Evolutionary conservation across 2,888 invertebrate species (phyloP), one percentile per base, ranked within the genome.

Genomic region (Parapristionchus giblindavisi): DNA sequence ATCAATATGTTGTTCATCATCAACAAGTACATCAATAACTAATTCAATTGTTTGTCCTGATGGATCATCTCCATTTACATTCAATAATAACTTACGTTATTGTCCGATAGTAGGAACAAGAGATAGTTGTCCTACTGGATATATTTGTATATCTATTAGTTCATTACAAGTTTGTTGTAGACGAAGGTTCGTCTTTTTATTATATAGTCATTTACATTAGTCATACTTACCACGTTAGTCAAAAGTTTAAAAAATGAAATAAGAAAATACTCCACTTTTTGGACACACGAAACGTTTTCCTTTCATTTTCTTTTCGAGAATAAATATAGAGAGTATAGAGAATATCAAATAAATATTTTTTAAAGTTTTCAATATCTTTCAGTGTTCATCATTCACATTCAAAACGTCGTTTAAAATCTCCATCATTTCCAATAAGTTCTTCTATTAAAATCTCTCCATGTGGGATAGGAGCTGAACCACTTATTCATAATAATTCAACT

Each of bases 1-100:
- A 14, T 80, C 81, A 8, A 80, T 83, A 29, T 83, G 83, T 61
- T 83, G 83, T 72, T 79, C 81, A 0, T 24, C 72, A 0, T 58
- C 72, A 40, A 34, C 72, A 0, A 51, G 43, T 21, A n/a, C 72
- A 1, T 40, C 40, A 21, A 24, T 48, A 17, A 32, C 43, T n/a
- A n/a, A n/a, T 11, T 40, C 60, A 52, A 36, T 61, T 32, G 56
- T 17, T 3, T 76, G 65, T 36, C 74, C 74, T 1, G 74, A 74
- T 54, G 52, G 74, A 21, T 61, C 61, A 4, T 27, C 74, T 32
- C 74, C 74, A 8, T 29, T 63, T 52, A 48, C 63, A 51, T 34
- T 63, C 54, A 58, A 58, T n/a, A 27, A 24, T 2, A 63, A 34
- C 21, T 34, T 61, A 5, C 54, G 71, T 36, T 65, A 48, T 40